Base-by-base conservation (phyloP, 2,113 vertebrate genomes). In the Pyxicephalus adspersus region DNA sequence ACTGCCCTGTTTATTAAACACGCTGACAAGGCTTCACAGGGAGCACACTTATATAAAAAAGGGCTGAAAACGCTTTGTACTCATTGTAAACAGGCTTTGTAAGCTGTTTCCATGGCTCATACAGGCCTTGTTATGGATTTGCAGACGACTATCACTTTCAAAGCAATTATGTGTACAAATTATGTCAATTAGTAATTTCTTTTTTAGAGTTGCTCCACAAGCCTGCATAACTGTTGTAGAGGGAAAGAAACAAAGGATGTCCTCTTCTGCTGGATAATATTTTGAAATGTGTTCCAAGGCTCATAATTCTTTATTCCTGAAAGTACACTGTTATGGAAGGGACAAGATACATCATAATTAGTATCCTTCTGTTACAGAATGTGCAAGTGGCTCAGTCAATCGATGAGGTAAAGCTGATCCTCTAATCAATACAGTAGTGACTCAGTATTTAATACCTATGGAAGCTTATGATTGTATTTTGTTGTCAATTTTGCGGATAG, bases 171-270 rank as follows among this genome's bases (percentile, higher is more conserved):
- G 55, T 31, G 23, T 16, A 25, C 23, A 63, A 50, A 63, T 52
- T 45, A 29, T 51, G 22, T 58, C 18, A 25, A 63, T n/a, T 50
- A 51, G 15, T 63, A 16, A 50, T 45, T 63, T 70, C 20, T 34
- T 13, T 15, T 61, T 79, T 25, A 26, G 31, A 60, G 23, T 58
- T 60, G 19, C 9, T 31, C 50, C 11, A 25, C 23, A 64, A 28
- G 22, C 61, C 61, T 25, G 61, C 23, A 64, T 64, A 23, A 45
- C 11, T 45, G 3, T 45, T 45, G 38, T 13, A 9, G 38, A 45
- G 8, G 23, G 50, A 13, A 4, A 64, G n/a, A 76, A 63, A 63
- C 73, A 76, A 76, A 65, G 31, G 50, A 29, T 65, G 45, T 76
- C 60, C 45, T 26, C 45, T 29, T 51, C 16, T 15, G 3, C 60